These are phyloP conservation scores for Pteromalus puparum DNA, from an alignment of 1,140 invertebrate genomes.

Conservation along the genomic window DNA sequence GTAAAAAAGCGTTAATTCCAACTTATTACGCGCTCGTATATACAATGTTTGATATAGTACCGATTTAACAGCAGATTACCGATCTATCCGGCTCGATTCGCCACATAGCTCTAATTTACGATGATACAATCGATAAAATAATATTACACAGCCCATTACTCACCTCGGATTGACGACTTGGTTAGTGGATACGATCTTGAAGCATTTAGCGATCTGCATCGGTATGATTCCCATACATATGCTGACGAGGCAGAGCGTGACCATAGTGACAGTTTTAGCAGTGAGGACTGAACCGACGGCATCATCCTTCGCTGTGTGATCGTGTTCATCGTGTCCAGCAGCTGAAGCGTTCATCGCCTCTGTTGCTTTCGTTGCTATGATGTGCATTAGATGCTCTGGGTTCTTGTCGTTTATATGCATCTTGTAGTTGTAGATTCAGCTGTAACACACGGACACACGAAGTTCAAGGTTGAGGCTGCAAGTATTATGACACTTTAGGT, in stretches of 20 bases:
- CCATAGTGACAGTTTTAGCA: slow-evolving; percentile 85
- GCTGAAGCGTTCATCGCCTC: not conserved
- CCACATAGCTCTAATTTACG: no score
- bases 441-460: no score
- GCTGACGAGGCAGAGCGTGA: slow-evolving; percentile 81
- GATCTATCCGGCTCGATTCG: no score
- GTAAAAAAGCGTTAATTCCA: no score
- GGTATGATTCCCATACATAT: slow-evolving; percentile 83
- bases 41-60: no score
- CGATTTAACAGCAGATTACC: no score
- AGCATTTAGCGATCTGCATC: slow-evolving; percentile 80
- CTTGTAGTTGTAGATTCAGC: not conserved
- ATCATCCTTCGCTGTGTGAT: slow-evolving; percentile 64
- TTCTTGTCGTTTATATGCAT: slow-evolving; percentile 32
- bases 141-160: not conserved
- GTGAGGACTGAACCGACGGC: slow-evolving; percentile 68
- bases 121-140: no score
- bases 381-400: slow-evolving; percentile 14
- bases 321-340: slow-evolving; percentile 21
- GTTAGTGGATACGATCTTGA: slow-evolving; percentile 77
- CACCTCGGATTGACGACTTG: slow-evolving; percentile 66
- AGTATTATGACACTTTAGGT: no score
- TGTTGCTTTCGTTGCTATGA: not conserved
- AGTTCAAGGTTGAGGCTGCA: no score
- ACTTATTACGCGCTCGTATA: not conserved